phyloP scores from a whole-genome alignment of 2,888 invertebrate genomes.

The Thymelicus acteon region DNA sequence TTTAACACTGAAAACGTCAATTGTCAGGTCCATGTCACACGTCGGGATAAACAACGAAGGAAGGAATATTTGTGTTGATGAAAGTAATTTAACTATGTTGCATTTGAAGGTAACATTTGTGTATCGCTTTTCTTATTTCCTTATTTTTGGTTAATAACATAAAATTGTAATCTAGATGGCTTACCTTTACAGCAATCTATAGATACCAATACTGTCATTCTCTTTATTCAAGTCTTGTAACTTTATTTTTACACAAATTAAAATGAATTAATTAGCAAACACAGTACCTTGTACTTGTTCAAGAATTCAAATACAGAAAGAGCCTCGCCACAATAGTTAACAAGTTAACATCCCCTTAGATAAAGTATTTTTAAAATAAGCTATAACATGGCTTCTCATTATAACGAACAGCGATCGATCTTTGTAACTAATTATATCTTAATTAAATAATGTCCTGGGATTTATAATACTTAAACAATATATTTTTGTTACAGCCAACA shows the following conservation, averaged over 20 bases:
- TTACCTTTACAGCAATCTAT: no score
- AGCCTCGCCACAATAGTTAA: background rate
- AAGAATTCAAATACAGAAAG: background rate
- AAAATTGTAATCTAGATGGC: background rate
- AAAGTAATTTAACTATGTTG: background rate
- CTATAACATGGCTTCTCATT: conserved; percentile 1
- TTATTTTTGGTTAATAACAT: background rate
- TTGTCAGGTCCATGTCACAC: background rate
- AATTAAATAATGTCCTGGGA: conserved; percentile 8
- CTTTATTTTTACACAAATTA: background rate
- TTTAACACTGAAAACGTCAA: background rate
- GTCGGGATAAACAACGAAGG: background rate
- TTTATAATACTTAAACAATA: background rate
- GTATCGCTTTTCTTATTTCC: background rate
- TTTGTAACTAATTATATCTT: background rate
- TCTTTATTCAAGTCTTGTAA: background rate
- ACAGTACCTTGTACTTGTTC: background rate
- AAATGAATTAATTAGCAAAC: background rate
- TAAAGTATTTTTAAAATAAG: background rate
- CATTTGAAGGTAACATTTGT: background rate
- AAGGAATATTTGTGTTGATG: background rate
- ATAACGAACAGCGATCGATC: conserved; percentile 9
- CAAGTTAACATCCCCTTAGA: background rate
- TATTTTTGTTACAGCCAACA: conserved; percentile 44
- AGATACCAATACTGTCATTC: background rate